These are phyloP conservation scores for Acomys russatus DNA, from an alignment of 2,797 vertebrate species.

Conservation along the genomic window DNA sequence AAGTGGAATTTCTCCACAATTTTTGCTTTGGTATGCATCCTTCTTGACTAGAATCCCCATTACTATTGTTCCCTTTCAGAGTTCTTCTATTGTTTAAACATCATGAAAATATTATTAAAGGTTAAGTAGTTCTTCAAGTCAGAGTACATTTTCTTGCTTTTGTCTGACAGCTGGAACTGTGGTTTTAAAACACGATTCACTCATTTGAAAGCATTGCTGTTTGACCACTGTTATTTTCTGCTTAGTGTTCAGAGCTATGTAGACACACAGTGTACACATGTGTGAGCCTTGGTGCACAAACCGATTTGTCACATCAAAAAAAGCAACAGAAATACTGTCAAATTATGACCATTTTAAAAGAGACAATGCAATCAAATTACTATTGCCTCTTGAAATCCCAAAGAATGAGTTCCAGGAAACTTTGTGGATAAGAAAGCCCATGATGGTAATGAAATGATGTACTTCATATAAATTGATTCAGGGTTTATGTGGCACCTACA, in stretches of 20 bases:
- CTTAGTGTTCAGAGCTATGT: neutral
- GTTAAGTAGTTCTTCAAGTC: slow-evolving; percentile 32
- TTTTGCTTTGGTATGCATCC: neutral
- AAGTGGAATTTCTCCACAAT: neutral
- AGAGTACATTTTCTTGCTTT: slow-evolving; percentile 21
- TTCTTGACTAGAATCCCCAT: neutral
- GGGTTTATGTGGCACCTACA: neutral
- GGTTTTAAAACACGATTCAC: slow-evolving; percentile 1
- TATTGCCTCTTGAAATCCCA: neutral
- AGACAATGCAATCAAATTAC: neutral
- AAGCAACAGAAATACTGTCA: neutral
- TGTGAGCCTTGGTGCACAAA: neutral
- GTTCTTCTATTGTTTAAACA: neutral
- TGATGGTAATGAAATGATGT: neutral
- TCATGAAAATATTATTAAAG: slow-evolving; percentile 36
- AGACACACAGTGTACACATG: neutral
- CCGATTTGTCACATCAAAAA: neutral
- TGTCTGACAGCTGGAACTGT: neutral
- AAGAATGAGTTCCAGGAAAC: neutral
- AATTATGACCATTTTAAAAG: neutral
- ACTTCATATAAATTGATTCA: neutral
- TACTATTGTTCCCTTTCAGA: neutral
- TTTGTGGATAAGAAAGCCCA: neutral
- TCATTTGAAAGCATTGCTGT: slow-evolving; percentile 8
- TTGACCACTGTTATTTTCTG: neutral